These are phyloP conservation scores for Leptinotarsa defecta DNA, from an alignment of 1,140 invertebrate species.

Conservation along the genomic window DNA sequence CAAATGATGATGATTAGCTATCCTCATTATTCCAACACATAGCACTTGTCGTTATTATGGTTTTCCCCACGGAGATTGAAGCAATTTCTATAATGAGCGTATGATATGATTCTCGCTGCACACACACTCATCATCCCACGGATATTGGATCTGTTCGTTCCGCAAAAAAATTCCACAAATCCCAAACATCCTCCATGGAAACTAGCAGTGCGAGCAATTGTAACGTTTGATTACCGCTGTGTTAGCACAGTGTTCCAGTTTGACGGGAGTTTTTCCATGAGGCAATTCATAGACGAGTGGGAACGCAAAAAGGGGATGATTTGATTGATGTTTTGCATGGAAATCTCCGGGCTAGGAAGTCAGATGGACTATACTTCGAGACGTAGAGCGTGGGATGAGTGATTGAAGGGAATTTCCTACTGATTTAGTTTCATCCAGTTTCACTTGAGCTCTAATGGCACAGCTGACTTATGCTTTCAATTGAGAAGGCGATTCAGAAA, in stretches of 20 bases:
- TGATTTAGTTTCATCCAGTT: too few relatives aligned
- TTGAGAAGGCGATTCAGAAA: too few relatives aligned
- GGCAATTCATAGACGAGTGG: too few relatives aligned
- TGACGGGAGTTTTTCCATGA: too few relatives aligned
- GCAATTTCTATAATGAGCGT: neutral
- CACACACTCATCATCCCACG: neutral
- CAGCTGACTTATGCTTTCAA: too few relatives aligned
- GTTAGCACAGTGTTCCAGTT: neutral
- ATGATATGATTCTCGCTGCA: neutral
- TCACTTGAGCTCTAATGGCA: too few relatives aligned
- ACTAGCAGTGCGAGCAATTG: neutral
- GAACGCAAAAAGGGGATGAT: too few relatives aligned
- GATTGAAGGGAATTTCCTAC: too few relatives aligned
- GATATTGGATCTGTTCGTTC: neutral
- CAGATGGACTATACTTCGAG: too few relatives aligned
- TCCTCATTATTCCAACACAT: neutral
- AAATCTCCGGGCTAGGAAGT: too few relatives aligned
- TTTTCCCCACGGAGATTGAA: neutral
- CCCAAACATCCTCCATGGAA: neutral
- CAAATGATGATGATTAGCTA: neutral
- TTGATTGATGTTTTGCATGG: too few relatives aligned
- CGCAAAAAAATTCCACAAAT: neutral
- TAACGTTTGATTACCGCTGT: neutral
- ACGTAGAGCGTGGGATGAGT: too few relatives aligned
- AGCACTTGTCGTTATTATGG: neutral